phyloP scores from a whole-genome alignment of 2,888 invertebrate genomes.

The Scrobipalpa atriplicella region DNA sequence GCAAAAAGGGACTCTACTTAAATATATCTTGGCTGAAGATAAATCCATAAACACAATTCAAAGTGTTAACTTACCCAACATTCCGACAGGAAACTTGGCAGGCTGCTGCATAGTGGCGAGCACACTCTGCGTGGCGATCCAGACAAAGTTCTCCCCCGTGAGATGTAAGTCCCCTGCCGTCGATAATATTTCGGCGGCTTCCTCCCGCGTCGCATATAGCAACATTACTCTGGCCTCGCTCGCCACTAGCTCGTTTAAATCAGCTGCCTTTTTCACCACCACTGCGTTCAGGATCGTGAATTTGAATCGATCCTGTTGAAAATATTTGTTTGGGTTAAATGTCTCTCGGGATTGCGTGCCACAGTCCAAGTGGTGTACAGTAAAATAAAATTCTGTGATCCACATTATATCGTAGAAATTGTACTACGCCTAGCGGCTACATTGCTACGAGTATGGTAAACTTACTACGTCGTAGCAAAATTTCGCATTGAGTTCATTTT shows the following conservation, averaged over 20 bases:
- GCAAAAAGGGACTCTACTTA: no score
- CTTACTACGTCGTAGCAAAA: no score
- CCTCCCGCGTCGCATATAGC: slow-evolving; percentile 94
- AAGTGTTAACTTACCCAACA: slow-evolving; percentile 85
- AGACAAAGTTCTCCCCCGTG: slow-evolving; percentile 96
- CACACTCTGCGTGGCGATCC: slow-evolving; percentile 98
- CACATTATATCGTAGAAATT: no score
- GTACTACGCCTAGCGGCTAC: no score
- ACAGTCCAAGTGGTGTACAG: no score
- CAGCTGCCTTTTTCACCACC: slow-evolving; percentile 88
- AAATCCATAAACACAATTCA: neutral
- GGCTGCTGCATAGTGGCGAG: slow-evolving; percentile 89
- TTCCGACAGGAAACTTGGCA: slow-evolving; percentile 93
- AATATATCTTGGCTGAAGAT: neutral
- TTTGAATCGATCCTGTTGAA: slow-evolving; percentile 74
- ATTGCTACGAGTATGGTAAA: no score
- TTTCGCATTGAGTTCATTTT: no score
- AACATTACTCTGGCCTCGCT: slow-evolving; percentile 97
- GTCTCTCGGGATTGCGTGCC: no score
- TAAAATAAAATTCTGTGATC: neutral
- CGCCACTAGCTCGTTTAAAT: slow-evolving; percentile 91
- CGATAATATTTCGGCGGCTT: slow-evolving; percentile 91
- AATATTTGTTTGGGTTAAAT: no score
- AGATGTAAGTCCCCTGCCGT: slow-evolving; percentile 90
- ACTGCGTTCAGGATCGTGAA: slow-evolving; percentile 94